Conservation (phyloP, 2,797 vertebrate genomes). For the Cyclura pinguis region DNA sequence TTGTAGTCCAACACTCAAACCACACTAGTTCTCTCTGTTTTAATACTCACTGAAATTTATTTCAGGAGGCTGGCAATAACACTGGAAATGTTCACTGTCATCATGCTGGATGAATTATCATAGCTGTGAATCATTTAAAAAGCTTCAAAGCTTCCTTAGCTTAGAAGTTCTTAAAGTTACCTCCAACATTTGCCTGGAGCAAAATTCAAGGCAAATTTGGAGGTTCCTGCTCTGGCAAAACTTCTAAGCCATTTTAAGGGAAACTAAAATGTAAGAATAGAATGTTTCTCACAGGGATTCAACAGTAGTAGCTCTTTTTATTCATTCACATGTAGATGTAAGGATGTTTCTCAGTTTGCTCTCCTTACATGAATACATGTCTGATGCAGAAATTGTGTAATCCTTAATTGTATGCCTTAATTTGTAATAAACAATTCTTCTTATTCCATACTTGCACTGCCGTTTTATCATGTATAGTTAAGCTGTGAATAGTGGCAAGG, state of each 20-base stretch:
- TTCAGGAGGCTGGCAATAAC: neutral
- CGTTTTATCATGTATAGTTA: neutral
- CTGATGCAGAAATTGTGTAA: neutral
- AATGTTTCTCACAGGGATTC: neutral
- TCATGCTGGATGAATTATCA: neutral
- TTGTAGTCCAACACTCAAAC: too few relatives aligned
- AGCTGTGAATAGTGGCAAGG: neutral
- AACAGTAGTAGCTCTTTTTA: neutral
- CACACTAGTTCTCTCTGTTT: neutral
- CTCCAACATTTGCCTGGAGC: neutral
- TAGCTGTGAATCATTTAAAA: neutral
- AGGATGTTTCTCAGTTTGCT: neutral
- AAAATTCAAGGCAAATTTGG: slow-evolving; percentile 8
- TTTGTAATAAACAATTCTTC: neutral
- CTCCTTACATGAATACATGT: neutral
- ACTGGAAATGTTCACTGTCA: neutral
- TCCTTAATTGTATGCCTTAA: neutral
- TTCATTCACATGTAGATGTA: neutral
- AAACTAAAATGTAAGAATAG: neutral
- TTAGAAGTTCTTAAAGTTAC: neutral
- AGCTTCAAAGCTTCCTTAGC: neutral
- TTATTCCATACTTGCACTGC: neutral
- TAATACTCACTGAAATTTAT: neutral
- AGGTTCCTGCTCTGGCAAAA: neutral
- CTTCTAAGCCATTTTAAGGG: slow-evolving; percentile 1